Evolutionary conservation across 2,797 vertebrate genomes (phyloP).

Genomic region (Orestias chungarensis): DNA sequence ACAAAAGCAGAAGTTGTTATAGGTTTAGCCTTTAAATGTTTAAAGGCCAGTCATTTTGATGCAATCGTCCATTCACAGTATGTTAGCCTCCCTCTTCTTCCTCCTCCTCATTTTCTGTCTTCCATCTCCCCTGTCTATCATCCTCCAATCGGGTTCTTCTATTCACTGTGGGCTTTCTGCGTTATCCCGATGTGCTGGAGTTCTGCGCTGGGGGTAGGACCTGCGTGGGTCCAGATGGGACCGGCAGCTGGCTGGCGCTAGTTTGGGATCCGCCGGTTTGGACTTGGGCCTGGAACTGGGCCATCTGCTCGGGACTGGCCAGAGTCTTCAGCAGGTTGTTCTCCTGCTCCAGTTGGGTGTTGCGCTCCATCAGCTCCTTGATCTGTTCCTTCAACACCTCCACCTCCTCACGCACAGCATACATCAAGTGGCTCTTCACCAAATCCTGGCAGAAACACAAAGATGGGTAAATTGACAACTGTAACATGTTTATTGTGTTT

Average conservation of each 20-base stretch:
- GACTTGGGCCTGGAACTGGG: slow-evolving; percentile 95
- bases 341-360: slow-evolving; percentile 97
- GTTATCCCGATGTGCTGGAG: slow-evolving; percentile 72
- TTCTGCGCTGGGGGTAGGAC: slow-evolving; percentile 66
- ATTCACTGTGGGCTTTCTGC: slow-evolving; percentile 15
- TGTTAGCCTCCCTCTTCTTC: slow-evolving; percentile 17
- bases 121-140: slow-evolving; percentile 18
- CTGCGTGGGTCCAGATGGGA: slow-evolving; percentile 34
- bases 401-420: slow-evolving; percentile 96
- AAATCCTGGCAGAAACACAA: slow-evolving; percentile 83
- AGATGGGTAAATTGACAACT: background rate
- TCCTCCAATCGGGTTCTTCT: background rate
- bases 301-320: slow-evolving; percentile 96
- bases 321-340: slow-evolving; percentile 95
- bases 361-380: slow-evolving; percentile 97
- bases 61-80: slow-evolving; percentile 71
- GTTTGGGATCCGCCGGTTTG: slow-evolving; percentile 85
- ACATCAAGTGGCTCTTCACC: slow-evolving; percentile 99
- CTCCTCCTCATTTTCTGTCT: slow-evolving; percentile 28
- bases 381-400: slow-evolving; percentile 99
- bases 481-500: background rate
- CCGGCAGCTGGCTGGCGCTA: slow-evolving; percentile 70
- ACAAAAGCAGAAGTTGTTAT: slow-evolving; percentile 53
- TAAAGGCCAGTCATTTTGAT: slow-evolving; percentile 49
- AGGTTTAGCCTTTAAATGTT: slow-evolving; percentile 46